Evolutionary conservation across 2,797 vertebrate species (phyloP), one percentile per base, ranked within the genome.

Genomic region (Aselliscus stoliczkanus): DNA sequence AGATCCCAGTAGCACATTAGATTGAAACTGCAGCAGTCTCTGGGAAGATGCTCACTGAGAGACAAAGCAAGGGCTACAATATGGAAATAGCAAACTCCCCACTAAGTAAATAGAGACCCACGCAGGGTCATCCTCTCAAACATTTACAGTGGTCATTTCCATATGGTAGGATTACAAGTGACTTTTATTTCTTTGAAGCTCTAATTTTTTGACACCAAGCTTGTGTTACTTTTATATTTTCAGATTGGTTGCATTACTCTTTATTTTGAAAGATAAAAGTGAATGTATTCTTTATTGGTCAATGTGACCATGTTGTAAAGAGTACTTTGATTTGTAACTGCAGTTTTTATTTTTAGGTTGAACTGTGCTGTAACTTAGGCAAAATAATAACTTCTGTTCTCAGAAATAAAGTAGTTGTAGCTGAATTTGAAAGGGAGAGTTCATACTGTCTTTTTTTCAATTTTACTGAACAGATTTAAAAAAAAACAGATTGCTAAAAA

Each of bases 341-440:
- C 6, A 14, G 20, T 29, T 84, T 92, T 96, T 92, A 95, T n/a
- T 90, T 91, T 92, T 81, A 70, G 58, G 17, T 79, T 37, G 88
- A 60, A 88, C 56, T 39, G 21, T 69, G 64, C 34, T 72, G 17
- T 52, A 42, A 79, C 14, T 88, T 64, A 23, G 13, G 14, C 18
- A 39, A 88, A 72, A 56, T 79, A 62, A 25, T 14, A 47, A 60
- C 56, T 82, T 96, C 27, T 77, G 2, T 84, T 87, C 56, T 86
- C 50, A 87, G 72, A 89, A 83, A 93, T 52, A 93, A 84, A 90
- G 60, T 7, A 64, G 58, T 21, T 87, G 23, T 25, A 85, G 60
- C 47, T 67, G 25, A n/a, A 73, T 50, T 15, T 42, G 31, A 94
- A 76, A 95, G 44, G 52, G 20, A 56, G 47, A 27, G 12, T 58